Base-by-base conservation (phyloP, 1,140 invertebrate species). In the Cataglyphis hispanica region DNA sequence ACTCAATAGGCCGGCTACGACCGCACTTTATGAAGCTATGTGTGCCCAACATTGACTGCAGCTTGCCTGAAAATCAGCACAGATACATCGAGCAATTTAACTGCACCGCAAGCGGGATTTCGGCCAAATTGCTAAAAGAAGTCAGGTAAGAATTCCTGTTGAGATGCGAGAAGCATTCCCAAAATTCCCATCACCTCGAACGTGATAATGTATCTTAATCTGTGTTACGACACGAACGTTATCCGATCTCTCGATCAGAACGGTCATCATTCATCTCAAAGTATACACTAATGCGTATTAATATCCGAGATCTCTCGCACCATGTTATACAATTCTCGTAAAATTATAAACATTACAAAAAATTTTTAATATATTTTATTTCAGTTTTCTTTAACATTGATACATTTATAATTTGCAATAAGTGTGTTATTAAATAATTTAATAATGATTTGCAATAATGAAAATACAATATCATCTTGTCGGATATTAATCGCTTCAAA, bases 1-100 rank as follows among this genome's bases (percentile, higher is more conserved):
- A 99, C 91, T 97, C 97, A 1, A 97, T 99, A 84, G 99, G 99
- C 37, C 96, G 98, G 67, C 95, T 99, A 77, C 95, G 99, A 88
- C 99, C 99, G 10, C 98, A 99, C 95, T 99, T 99, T 95, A 96
- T 98, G 86, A 96, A 96, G 88, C 95, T 98, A 19, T 98, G 97
- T 89, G 91, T 95, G 43, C 97, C 97, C 0, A 93, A 96, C 58
- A 94, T 97, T 63, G 94, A 97, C 89, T 97, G 97, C 87, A 91
- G 86, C 5, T 86, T 95, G 46, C 85, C 95, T 0, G 92, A 93
- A 31, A 96, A 97, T 92, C 95, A 94, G 34, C 95, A 96, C 91
- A 94, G 92, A 75, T 98, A 98, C 90, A 97, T 97, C 61, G 95
- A 95, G 66, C 90, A 96, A 46, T 98, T 97, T 90, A 95, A 89